Percentiles rank a stretch among this genome's conserved stretches.
These are phyloP conservation scores for Leptopilina clavipes DNA, from an alignment of 1,140 invertebrate genomes.

Conservation along the genomic window DNA sequence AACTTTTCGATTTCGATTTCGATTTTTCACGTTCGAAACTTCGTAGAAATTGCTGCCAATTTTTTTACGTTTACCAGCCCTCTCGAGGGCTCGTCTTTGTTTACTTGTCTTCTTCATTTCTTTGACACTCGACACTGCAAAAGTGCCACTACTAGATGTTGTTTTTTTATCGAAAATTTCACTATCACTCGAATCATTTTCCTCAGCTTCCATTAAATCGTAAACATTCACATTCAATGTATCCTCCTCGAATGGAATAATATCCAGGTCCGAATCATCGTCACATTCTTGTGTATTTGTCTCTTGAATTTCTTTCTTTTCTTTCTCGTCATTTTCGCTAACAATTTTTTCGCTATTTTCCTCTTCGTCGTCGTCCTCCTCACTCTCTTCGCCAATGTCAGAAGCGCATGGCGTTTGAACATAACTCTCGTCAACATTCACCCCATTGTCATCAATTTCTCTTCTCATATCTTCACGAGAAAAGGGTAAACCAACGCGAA, in stretches of 20 bases:
- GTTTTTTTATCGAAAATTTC: constrained; percentile 65
- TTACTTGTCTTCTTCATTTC: constrained; percentile 81
- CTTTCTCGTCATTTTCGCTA: constrained; percentile 54
- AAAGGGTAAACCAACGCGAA: constrained; percentile 84
- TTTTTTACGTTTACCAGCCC: constrained; percentile 87
- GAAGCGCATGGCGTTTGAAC: constrained; percentile 32
- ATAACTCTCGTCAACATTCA: constrained; percentile 12
- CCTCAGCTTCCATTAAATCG: constrained; percentile 65
- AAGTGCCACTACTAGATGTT: constrained; percentile 78
- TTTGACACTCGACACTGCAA: constrained; percentile 75
- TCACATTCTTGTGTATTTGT: constrained; percentile 51
- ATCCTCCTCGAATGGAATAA: constrained; percentile 60
- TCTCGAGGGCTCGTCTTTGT: constrained; percentile 83
- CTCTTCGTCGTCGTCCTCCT: constrained; percentile 60
- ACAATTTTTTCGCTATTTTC: constrained; percentile 58
- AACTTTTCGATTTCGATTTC: constrained; percentile 80
- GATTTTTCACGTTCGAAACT: constrained; percentile 94
- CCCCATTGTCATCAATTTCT: constrained; percentile 45
- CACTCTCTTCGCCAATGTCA: constrained; percentile 72
- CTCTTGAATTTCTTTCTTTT: constrained; percentile 41
- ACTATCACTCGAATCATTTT: constrained; percentile 68
- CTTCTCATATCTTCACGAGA: constrained; percentile 78
- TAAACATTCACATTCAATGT: constrained; percentile 67
- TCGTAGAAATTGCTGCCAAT: constrained; percentile 96
- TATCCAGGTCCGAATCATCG: constrained; percentile 41